Percentiles rank a stretch among this genome's conserved stretches.
Evolutionary conservation across 2,888 invertebrate species (phyloP).

Genomic region (Cantharis nigra): DNA sequence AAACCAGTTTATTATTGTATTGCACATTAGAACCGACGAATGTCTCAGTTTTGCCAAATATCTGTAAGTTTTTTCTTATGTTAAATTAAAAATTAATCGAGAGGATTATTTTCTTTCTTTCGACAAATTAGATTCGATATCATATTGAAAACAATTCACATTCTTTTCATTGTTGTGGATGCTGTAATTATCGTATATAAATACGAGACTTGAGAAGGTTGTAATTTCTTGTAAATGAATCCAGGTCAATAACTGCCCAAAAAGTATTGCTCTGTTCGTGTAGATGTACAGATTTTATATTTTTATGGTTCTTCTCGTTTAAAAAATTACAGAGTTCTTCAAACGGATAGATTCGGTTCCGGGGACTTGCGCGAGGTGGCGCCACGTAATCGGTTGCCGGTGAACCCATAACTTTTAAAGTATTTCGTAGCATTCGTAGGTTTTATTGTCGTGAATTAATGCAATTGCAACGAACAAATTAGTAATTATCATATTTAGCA

Average conservation of each 20-base stretch:
- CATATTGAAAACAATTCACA: not conserved
- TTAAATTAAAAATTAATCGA: too few relatives aligned
- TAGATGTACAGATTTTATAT: not conserved
- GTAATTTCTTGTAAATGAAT: not conserved
- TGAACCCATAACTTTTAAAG: not conserved
- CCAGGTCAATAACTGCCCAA: not conserved
- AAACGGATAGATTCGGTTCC: not conserved
- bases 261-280: too few relatives aligned
- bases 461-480: not conserved
- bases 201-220: not conserved
- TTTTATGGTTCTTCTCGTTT: not conserved
- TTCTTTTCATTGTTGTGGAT: not conserved
- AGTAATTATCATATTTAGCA: not conserved
- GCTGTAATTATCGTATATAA: not conserved
- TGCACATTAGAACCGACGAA: not conserved
- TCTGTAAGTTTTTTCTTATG: not conserved
- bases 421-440: not conserved
- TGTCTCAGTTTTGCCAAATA: not conserved
- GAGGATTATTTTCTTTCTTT: too few relatives aligned
- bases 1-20: not conserved
- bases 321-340: not conserved
- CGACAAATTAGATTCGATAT: not conserved
- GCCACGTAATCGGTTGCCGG: not conserved
- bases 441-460: not conserved
- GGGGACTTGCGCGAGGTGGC: not conserved